A percentile compares a stretch with the other conserved stretches of the same genome.
These are phyloP conservation scores for Lingula anatina DNA, from an alignment of 2,888 invertebrate genomes.

Conservation along the genomic window DNA sequence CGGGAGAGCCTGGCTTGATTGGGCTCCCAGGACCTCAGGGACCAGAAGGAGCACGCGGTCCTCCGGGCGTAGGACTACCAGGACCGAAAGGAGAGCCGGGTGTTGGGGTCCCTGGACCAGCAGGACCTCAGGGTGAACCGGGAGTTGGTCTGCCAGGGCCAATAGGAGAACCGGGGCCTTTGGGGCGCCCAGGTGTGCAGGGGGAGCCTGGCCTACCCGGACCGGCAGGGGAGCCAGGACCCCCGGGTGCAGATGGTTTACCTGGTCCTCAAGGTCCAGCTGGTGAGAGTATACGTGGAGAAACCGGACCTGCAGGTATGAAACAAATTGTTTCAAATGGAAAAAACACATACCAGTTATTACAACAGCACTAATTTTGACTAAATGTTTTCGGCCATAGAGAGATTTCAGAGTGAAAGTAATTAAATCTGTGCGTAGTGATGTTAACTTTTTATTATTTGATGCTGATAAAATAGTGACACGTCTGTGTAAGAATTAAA, in stretches of 20 bases:
- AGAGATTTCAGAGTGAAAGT: too few relatives aligned
- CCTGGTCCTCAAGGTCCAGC: conserved; percentile 53
- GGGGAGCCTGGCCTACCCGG: conserved; percentile 89
- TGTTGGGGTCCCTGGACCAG: background rate
- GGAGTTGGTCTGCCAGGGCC: conserved; percentile 4
- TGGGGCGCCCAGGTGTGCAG: too few relatives aligned
- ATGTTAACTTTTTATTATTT: too few relatives aligned
- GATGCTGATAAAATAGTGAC: too few relatives aligned
- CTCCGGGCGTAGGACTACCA: background rate
- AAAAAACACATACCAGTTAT: too few relatives aligned
- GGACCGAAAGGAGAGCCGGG: conserved; percentile 4
- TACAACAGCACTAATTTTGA: too few relatives aligned
- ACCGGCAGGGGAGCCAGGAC: conserved; percentile 49
- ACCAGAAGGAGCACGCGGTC: background rate
- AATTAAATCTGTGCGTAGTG: too few relatives aligned
- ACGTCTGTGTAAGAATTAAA: too few relatives aligned
- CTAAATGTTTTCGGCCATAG: too few relatives aligned
- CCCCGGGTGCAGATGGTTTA: conserved; percentile 1
- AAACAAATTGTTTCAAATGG: background rate
- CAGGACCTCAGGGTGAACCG: conserved; percentile 6
- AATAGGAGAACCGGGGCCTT: background rate
- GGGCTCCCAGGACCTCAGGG: background rate
- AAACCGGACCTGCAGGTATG: too few relatives aligned
- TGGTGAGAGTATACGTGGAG: too few relatives aligned
- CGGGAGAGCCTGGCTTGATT: background rate